Conservation (phyloP, 1,140 invertebrate genomes). For the Drosophila kepulauana region DNA sequence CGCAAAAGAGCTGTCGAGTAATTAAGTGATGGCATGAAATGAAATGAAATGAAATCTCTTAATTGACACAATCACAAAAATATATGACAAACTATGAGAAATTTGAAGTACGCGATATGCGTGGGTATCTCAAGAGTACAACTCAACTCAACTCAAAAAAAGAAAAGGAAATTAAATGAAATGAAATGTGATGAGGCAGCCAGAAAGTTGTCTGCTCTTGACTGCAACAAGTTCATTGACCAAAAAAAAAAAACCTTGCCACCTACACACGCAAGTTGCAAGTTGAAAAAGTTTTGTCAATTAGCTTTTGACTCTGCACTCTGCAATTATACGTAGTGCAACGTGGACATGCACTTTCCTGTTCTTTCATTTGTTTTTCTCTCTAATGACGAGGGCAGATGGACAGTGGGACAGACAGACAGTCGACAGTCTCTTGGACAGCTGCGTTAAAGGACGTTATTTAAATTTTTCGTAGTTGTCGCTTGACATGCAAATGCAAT, state of each 20-base stretch:
- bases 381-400: constrained; percentile 4
- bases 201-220: constrained; percentile 15
- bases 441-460: constrained; percentile 16
- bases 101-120: constrained; percentile 1
- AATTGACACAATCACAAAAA: constrained; percentile 9
- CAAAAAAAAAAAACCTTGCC: constrained; percentile 25
- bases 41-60: constrained; percentile 23
- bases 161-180: constrained; percentile 9
- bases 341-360: constrained; percentile 46
- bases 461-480: constrained; percentile 48
- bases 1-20: constrained; percentile 42
- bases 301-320: constrained; percentile 51
- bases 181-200: constrained; percentile 1
- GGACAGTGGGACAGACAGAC: background rate
- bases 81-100: constrained; percentile 11
- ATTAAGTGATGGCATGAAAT: constrained; percentile 64
- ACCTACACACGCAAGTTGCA: constrained; percentile 2
- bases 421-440: constrained; percentile 8
- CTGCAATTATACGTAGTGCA: constrained; percentile 50
- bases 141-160: background rate
- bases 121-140: constrained; percentile 8
- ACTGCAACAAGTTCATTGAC: constrained; percentile 59
- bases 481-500: constrained; percentile 58
- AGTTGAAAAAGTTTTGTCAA: constrained; percentile 44
- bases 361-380: constrained; percentile 38